Percentiles rank a stretch among this genome's conserved stretches.
These are phyloP conservation scores for Coenobita brevimanus DNA, from an alignment of 1,140 invertebrate species.

Conservation along the genomic window DNA sequence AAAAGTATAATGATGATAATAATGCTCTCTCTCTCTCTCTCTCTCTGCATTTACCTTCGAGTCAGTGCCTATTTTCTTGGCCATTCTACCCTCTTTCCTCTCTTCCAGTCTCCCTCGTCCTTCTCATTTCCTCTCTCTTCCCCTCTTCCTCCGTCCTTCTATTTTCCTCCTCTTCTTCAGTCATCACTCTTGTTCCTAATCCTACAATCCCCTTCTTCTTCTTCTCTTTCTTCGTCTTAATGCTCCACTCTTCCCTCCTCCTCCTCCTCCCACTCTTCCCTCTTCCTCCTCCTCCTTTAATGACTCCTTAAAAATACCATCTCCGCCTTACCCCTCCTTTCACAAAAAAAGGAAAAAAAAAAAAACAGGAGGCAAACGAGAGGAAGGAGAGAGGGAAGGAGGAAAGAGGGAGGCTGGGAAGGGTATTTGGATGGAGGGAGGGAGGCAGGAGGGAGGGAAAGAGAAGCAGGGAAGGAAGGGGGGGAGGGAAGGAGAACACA, in stretches of 20 bases:
- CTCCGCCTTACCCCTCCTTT: not conserved
- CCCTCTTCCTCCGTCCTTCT: not conserved
- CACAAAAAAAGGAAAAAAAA: not conserved
- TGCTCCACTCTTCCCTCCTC: constrained; percentile 4
- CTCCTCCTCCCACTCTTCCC: constrained; percentile 3
- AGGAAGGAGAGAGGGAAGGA: not conserved
- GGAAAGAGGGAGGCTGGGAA: not conserved
- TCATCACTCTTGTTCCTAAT: not conserved
- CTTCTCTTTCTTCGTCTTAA: constrained; percentile 16
- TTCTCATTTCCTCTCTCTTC: not conserved
- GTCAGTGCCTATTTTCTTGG: too few relatives aligned
- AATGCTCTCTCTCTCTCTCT: too few relatives aligned
- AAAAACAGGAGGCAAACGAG: not conserved
- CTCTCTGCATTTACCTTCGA: too few relatives aligned
- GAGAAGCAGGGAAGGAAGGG: not conserved
- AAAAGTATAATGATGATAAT: too few relatives aligned
- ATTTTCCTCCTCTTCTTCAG: not conserved
- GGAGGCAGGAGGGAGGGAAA: not conserved
- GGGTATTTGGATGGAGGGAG: not conserved
- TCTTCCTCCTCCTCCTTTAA: constrained; percentile 9
- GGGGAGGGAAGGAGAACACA: not conserved
- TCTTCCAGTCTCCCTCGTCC: not conserved
- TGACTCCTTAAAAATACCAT: constrained; percentile 29
- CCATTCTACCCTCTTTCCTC: not conserved
- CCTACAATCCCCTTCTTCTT: not conserved